These are phyloP conservation scores for Autographa pulchrina DNA, from an alignment of 2,888 invertebrate species.

Conservation along the genomic window DNA sequence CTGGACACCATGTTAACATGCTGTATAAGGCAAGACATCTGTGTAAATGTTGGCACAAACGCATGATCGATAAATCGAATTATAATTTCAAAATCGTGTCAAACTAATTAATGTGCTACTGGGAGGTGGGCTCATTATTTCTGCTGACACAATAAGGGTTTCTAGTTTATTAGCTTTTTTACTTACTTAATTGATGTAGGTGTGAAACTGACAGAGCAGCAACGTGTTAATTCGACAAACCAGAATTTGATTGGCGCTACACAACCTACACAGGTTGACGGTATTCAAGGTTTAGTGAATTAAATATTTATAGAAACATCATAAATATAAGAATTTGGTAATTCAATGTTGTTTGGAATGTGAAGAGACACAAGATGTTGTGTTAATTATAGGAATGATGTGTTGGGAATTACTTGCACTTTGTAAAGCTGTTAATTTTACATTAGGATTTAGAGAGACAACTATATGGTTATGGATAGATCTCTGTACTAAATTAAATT, in stretches of 20 bases:
- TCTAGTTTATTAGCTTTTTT: conserved; percentile 60
- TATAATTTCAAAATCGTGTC: conserved; percentile 66
- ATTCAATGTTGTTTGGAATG: conserved; percentile 29
- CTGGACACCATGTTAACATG: conserved; percentile 39
- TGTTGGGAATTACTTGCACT: neutral
- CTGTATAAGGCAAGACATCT: conserved; percentile 58
- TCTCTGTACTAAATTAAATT: too few relatives aligned
- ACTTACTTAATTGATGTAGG: conserved; percentile 61
- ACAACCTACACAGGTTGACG: conserved; percentile 54
- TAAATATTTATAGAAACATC: conserved; percentile 45
- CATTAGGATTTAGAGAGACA: neutral
- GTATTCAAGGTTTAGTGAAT: conserved; percentile 32
- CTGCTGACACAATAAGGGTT: conserved; percentile 59
- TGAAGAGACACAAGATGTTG: conserved; percentile 19
- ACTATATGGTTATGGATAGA: neutral
- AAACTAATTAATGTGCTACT: conserved; percentile 65
- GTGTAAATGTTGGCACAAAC: conserved; percentile 62
- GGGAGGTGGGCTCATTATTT: conserved; percentile 49
- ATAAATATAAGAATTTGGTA: conserved; percentile 39
- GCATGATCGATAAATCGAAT: conserved; percentile 63
- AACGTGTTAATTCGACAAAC: conserved; percentile 59
- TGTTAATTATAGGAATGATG: conserved; percentile 14
- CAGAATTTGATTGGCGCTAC: conserved; percentile 59
- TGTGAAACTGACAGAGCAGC: conserved; percentile 63
- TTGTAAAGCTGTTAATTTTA: neutral